These are phyloP conservation scores for Bombyx mori DNA, from an alignment of 1,140 invertebrate species.

Conservation along the genomic window DNA sequence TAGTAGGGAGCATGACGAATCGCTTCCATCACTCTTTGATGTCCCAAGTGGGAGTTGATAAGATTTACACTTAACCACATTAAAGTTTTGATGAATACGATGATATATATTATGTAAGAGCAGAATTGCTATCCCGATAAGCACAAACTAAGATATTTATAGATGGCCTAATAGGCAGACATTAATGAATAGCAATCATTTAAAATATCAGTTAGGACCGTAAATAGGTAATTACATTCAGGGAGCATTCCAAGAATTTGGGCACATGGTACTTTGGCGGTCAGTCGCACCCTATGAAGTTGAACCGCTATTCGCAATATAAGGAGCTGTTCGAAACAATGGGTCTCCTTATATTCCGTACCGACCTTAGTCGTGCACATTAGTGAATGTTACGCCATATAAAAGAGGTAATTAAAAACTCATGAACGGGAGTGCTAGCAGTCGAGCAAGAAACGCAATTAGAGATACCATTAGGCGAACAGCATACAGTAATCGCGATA, in stretches of 20 bases:
- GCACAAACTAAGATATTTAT: background rate
- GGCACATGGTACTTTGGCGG: constrained; percentile 21
- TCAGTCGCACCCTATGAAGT: constrained; percentile 39
- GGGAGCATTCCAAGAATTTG: constrained; percentile 56
- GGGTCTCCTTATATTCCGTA: constrained; percentile 45
- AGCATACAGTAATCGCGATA: background rate
- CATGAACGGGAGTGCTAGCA: constrained; percentile 29
- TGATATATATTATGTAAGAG: background rate
- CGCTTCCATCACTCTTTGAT: constrained; percentile 36
- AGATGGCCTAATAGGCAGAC: constrained; percentile 2
- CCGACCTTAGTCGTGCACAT: constrained; percentile 40
- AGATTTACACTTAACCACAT: constrained; percentile 26
- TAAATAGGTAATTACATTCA: constrained; percentile 47
- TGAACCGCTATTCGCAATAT: constrained; percentile 53
- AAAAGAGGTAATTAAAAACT: constrained; percentile 56
- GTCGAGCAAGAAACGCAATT: constrained; percentile 29
- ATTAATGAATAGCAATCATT: constrained; percentile 9
- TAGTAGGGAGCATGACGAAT: constrained; percentile 43
- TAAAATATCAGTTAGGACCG: constrained; percentile 32
- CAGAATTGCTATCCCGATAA: background rate
- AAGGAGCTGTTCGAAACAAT: constrained; percentile 52
- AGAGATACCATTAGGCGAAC: constrained; percentile 14
- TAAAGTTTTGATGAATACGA: constrained; percentile 1
- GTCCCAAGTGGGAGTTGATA: constrained; percentile 27
- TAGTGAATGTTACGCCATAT: constrained; percentile 53